phyloP scores from a whole-genome alignment of 1,140 invertebrate species.

The Anoplophora glabripennis region DNA sequence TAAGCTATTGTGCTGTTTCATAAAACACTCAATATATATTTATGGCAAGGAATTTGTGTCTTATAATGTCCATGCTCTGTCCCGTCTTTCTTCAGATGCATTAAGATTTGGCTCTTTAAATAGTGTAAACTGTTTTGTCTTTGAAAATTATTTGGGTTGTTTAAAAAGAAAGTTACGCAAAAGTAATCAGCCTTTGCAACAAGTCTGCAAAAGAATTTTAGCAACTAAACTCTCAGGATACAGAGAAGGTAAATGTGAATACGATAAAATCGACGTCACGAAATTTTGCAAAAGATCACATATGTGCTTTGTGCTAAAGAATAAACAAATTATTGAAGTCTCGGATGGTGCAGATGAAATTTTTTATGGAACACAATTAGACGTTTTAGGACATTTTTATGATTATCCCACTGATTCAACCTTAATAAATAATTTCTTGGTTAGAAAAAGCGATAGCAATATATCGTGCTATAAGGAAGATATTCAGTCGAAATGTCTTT shows the following conservation, averaged over 20 bases:
- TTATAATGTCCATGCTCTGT: constrained; percentile 20
- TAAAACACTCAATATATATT: constrained; percentile 12
- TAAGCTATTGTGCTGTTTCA: constrained; percentile 13
- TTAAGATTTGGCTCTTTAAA: constrained; percentile 16
- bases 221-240: background rate
- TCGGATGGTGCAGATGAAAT: background rate
- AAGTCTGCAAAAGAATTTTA: constrained; percentile 16
- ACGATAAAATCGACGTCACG: background rate
- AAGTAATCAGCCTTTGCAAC: constrained; percentile 12
- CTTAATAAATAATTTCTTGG: no score
- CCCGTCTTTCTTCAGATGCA: constrained; percentile 13
- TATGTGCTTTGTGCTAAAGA: background rate
- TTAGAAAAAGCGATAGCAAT: no score
- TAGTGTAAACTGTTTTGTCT: constrained; percentile 11
- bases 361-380: constrained; percentile 8
- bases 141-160: constrained; percentile 21
- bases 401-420: background rate
- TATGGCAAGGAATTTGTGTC: constrained; percentile 14
- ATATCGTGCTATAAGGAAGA: no score
- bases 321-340: background rate
- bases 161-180: constrained; percentile 10
- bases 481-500: no score
- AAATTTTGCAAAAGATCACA: background rate
- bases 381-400: background rate
- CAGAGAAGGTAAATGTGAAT: constrained; percentile 4